A percentile compares a stretch with the other conserved stretches of the same genome.
Evolutionary conservation across 2,888 invertebrate species (phyloP).

Genomic region (Isoperla grammatica): DNA sequence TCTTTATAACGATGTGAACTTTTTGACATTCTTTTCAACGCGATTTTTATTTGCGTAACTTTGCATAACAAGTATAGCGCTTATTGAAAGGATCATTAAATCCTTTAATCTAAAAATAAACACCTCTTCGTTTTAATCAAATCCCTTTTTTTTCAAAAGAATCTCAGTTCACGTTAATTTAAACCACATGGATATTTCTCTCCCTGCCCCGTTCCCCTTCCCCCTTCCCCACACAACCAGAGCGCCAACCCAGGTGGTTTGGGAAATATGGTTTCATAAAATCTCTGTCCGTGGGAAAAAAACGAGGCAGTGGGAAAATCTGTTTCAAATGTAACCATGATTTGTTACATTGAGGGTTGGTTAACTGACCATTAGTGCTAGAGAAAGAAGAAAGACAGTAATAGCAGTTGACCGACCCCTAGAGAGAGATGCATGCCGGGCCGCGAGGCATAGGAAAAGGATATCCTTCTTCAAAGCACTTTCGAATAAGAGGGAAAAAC

Average conservation of each 20-base stretch:
- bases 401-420: no score
- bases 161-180: not conserved
- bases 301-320: conserved; percentile 15
- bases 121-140: no score
- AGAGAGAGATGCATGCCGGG: not conserved
- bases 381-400: not conserved
- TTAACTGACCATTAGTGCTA: conserved; percentile 13
- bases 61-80: no score
- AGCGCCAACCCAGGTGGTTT: conserved; percentile 11
- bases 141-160: no score
- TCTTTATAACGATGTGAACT: no score
- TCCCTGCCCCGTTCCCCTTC: conserved; percentile 6
- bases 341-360: conserved; percentile 20
- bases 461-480: not conserved
- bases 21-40: no score
- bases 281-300: conserved; percentile 13
- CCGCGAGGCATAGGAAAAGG: not conserved
- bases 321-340: conserved; percentile 27
- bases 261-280: conserved; percentile 18
- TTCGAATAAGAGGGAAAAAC: no score
- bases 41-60: no score
- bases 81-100: no score
- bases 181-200: conserved; percentile 3
- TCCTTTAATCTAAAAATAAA: no score
- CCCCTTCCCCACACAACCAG: not conserved